Evolutionary conservation across 1,140 invertebrate species (phyloP).

Genomic region (Arion vulgaris): DNA sequence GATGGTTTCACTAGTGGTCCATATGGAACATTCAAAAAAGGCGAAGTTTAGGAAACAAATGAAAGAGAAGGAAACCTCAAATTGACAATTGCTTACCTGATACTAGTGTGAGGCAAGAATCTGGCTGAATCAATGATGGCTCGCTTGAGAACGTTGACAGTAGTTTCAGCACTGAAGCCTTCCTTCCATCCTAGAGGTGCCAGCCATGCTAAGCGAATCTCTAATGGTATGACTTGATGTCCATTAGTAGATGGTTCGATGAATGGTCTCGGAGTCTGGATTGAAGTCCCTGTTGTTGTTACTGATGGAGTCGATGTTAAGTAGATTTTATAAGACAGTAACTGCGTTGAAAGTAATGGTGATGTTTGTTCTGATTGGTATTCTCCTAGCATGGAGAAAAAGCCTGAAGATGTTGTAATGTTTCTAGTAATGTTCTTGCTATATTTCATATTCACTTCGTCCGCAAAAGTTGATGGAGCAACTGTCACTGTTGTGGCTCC

Average conservation of each 20-base stretch:
- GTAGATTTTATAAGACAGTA: neutral
- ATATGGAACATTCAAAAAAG: too few species aligned
- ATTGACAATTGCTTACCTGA: slow-evolving; percentile 8
- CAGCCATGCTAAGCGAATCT: slow-evolving; percentile 29
- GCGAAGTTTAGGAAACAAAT: too few species aligned
- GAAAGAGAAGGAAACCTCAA: neutral
- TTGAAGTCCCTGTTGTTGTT: neutral
- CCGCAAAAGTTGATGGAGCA: too few species aligned
- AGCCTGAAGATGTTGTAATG: neutral
- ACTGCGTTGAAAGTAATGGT: neutral
- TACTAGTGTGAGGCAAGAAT: slow-evolving; percentile 12
- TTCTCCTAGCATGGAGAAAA: too few species aligned
- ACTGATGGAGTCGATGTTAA: neutral
- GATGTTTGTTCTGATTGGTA: neutral
- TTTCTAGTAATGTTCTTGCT: neutral
- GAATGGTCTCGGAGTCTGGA: neutral
- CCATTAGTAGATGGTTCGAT: neutral
- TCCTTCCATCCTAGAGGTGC: slow-evolving; percentile 25
- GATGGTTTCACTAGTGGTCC: too few species aligned
- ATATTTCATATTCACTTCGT: neutral
- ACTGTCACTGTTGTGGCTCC: neutral
- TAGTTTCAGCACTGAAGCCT: slow-evolving; percentile 25
- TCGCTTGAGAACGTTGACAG: slow-evolving; percentile 25
- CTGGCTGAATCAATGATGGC: slow-evolving; percentile 2
- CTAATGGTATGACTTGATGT: neutral